These are phyloP conservation scores for Craniophora ligustri DNA, from an alignment of 2,888 invertebrate species.

Conservation along the genomic window DNA sequence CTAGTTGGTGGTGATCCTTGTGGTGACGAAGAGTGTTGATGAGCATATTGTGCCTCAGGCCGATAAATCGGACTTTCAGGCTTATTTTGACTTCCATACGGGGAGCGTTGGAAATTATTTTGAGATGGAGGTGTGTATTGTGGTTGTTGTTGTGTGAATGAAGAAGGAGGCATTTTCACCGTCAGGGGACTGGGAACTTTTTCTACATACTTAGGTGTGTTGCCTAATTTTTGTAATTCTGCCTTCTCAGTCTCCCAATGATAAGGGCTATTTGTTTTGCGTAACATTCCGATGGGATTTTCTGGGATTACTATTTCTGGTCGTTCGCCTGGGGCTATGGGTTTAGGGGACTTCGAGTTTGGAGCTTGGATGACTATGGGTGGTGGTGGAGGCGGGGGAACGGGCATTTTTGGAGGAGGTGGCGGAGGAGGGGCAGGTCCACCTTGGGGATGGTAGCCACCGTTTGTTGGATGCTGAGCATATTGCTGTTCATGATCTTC, in stretches of 20 bases:
- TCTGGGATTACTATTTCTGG: constrained; percentile 93
- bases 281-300: constrained; percentile 91
- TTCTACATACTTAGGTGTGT: constrained; percentile 81
- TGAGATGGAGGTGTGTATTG: constrained; percentile 75
- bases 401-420: constrained; percentile 81
- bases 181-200: constrained; percentile 84
- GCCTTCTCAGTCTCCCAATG: constrained; percentile 90
- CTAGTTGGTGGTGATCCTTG: constrained; percentile 77
- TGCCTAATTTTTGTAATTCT: constrained; percentile 85
- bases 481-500: constrained; percentile 86
- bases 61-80: constrained; percentile 84
- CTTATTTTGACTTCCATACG: constrained; percentile 65
- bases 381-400: constrained; percentile 89
- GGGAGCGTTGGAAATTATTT: constrained; percentile 67
- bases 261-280: constrained; percentile 91
- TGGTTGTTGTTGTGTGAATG: constrained; percentile 79
- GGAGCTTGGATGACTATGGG: constrained; percentile 88
- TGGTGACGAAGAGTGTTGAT: constrained; percentile 76
- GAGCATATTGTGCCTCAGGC: constrained; percentile 84
- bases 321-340: constrained; percentile 88
- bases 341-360: constrained; percentile 86
- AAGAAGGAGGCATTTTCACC: constrained; percentile 80
- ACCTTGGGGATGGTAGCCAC: constrained; percentile 73
- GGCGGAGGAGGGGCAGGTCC: constrained; percentile 82
- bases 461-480: constrained; percentile 65